Evolutionary conservation across 2,888 invertebrate genomes (phyloP), one percentile per base, ranked within the genome.

Genomic region (Sesia apiformis): DNA sequence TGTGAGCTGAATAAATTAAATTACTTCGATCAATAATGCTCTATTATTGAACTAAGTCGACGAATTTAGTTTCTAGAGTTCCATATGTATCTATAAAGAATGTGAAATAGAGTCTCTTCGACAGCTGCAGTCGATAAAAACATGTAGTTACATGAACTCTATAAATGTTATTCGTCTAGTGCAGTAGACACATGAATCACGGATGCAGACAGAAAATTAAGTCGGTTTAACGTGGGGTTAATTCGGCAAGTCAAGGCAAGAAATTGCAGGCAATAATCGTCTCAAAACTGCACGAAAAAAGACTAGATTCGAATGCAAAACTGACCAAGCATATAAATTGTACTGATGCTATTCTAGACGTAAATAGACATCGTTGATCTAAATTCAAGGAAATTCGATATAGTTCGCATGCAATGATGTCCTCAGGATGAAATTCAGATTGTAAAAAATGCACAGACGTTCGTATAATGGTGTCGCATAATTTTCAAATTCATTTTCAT

Each of bases 321-420:
- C n/a, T 41, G 23, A 40, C 5, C 40, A 49, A 49, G 39, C 53
- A 57, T 51, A 56, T 58, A 55, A 59, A 54, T 57, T 63, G 53
- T 55, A 56, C 46, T 46, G 46, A 23, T 3, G 7, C n/a, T 46
- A 46, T 67, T 65, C 66, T 63, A 74, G 75, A 79, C 76, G 63
- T 69, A 81, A 78, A 81, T 69, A 63, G 64, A 81, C 70, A 64
- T 70, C 58, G 56, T 80, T 81, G 72, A 84, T 89, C 79, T 83
- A 89, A 88, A 89, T 89, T 89, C 88, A 89, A 89, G 86, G 87
- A 87, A 87, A 86, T 84, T 80, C 70, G 73, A 81, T 76, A 78
- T 71, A 78, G 81, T 86, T 80, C 86, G 87, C 86, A 87, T 71
- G 80, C 76, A 80, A 85, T 84, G 84, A 85, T 84, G 84, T 82